These are phyloP conservation scores for Oryctolagus cuniculus DNA, from an alignment of 2,113 vertebrate species.

Conservation along the genomic window mOryCun1.1 NC_091432.1:165920501-165921000, in stretches of 20 bases:
- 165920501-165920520: no score
- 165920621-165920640: neutral
- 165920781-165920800: neutral
- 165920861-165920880: neutral
- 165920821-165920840: neutral
- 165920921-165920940: neutral
- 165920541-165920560: neutral
- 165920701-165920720: neutral
- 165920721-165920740: neutral
- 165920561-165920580: slow-evolving; percentile 9
- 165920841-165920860: neutral
- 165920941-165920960: neutral
- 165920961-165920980: neutral
- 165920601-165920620: neutral
- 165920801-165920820: neutral
- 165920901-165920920: neutral
- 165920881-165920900: neutral
- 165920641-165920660: neutral
- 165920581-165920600: neutral
- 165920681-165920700: neutral
- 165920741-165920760: neutral
- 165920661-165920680: neutral
- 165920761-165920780: neutral
- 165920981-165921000: slow-evolving; percentile 17
- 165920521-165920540: no score